Evolutionary conservation across 2,113 vertebrate genomes (phyloP), one percentile per base, ranked within the genome.

Genomic region (Hyperopisus bebe): DNA sequence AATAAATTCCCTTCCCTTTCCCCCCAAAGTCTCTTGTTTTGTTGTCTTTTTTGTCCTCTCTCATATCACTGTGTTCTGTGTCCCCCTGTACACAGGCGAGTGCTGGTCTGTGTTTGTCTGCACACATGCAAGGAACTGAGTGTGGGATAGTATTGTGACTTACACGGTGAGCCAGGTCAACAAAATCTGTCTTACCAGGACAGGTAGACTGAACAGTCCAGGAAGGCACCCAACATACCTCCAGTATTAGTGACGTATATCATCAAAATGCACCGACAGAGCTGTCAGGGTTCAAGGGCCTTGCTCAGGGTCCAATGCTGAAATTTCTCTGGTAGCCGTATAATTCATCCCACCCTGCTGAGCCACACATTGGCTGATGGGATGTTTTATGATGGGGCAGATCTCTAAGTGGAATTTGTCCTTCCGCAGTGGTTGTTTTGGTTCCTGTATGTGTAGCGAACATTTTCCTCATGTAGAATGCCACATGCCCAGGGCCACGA

Each of bases 1-100:
- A 92, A 94, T 93, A 93, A 95, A 96, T 92, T 90, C 90, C 95
- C 92, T 89, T 92, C 88, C 94, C 93, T 89, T 90, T 86, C 87
- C 93, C 95, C 95, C 95, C 92, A 88, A 89, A 86, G 35, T 35
- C 10, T 11, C 35, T 1, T 31, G 87, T 89, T 39, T 93, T n/a
- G 88, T 91, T 21, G 93, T 48, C 94, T 50, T 91, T 80, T 35
- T 13, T 3, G 3, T 15, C 15, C 2, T 5, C 1, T 0, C 35
- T 0, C 6, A 27, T 17, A 15, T 77, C 27, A 17, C 21, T 62
- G 1, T 15, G 5, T 19, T n/a, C 13, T 62, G 21, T 27, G 27
- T 3, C 48, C 44, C 46, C 47, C 27, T 31, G 24, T 7, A 17
- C 47, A 19, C 5, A 35, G 39, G 88, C 55, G 13, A 82, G 74